phyloP scores from a whole-genome alignment of 2,797 vertebrate genomes.

The Urophycis tenuis region DNA sequence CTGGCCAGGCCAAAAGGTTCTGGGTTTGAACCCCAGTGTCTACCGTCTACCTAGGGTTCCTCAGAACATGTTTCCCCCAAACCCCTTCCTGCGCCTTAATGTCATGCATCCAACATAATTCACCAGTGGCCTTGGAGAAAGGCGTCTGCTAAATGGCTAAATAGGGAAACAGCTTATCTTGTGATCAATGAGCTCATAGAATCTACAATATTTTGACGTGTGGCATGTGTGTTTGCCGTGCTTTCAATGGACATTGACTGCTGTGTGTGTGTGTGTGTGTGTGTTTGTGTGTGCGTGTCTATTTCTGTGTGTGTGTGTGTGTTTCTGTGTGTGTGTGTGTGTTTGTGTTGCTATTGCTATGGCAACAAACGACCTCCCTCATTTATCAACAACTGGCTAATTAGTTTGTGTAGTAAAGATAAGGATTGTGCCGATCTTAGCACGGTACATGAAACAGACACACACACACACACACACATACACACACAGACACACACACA shows the following conservation, averaged over 20 bases:
- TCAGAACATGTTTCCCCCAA: background rate
- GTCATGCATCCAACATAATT: background rate
- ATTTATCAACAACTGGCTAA: conserved; percentile 61
- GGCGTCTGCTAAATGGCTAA: background rate
- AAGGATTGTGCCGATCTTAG: conserved; percentile 51
- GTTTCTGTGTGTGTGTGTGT: background rate
- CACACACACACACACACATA: background rate
- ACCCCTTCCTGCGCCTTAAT: background rate
- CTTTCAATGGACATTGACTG: background rate
- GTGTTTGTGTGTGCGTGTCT: background rate
- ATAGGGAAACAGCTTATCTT: background rate
- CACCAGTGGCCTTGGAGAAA: background rate
- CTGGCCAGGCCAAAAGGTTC: too few relatives aligned
- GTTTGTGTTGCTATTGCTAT: conserved; percentile 18
- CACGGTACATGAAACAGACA: conserved; percentile 24
- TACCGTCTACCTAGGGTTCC: too few relatives aligned
- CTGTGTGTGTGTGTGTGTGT: background rate
- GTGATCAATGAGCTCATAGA: background rate
- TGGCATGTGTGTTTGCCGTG: background rate
- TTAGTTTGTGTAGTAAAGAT: conserved; percentile 64
- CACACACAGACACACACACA: too few relatives aligned
- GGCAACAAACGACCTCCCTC: conserved; percentile 45
- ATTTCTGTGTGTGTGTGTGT: too few relatives aligned
- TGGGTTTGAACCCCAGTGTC: too few relatives aligned
- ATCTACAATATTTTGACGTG: background rate